phyloP scores from a whole-genome alignment of 2,888 invertebrate genomes.

The Pelosia muscerda region DNA sequence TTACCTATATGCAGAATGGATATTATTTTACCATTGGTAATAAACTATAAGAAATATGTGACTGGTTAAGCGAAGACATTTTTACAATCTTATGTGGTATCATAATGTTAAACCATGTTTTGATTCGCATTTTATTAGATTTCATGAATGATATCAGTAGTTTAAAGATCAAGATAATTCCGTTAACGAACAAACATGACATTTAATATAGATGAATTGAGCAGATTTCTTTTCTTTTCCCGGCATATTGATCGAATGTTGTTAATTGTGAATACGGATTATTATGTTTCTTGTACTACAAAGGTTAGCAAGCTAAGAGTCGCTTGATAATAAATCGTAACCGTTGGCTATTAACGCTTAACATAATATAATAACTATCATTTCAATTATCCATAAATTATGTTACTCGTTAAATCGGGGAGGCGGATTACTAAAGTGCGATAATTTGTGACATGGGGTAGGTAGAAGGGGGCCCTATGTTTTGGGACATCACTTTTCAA shows the following conservation, averaged over 20 bases:
- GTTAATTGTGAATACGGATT: no score
- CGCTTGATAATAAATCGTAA: no score
- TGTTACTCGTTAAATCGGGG: no score
- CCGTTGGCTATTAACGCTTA: no score
- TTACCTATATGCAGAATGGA: conserved; percentile 8
- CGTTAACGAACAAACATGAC: not conserved
- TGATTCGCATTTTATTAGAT: not conserved
- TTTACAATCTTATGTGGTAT: not conserved
- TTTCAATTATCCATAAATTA: no score
- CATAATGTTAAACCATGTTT: not conserved
- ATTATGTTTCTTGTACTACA: not conserved
- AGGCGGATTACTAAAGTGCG: no score
- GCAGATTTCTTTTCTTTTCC: not conserved
- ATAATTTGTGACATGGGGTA: no score
- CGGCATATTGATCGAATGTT: no score
- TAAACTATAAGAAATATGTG: not conserved
- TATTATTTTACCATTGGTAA: conserved; percentile 9
- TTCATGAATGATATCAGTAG: not conserved
- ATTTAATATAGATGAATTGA: not conserved
- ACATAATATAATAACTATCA: no score
- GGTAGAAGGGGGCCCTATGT: no score
- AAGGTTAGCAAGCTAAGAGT: not conserved
- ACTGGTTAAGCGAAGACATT: not conserved
- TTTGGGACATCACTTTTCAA: no score
- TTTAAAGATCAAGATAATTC: not conserved